These are phyloP conservation scores for Bradypodion ventrale DNA, from an alignment of 2,797 vertebrate genomes.

Conservation along the genomic window DNA sequence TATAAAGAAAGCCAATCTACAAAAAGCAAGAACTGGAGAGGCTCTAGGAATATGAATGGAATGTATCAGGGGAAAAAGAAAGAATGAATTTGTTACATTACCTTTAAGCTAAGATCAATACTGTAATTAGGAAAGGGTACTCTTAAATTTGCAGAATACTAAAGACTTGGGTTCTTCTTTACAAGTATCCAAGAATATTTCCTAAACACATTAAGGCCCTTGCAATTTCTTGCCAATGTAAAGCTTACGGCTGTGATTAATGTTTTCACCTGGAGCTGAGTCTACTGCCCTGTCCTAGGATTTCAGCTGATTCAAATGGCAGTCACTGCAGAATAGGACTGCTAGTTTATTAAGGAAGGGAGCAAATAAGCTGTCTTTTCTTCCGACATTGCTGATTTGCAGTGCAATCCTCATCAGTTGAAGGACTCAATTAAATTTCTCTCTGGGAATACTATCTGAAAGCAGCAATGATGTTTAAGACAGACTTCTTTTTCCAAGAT, in stretches of 20 bases:
- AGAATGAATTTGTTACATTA: not conserved
- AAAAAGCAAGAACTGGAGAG: not conserved
- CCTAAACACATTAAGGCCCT: not conserved
- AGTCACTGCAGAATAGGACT: not conserved
- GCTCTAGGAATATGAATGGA: not conserved
- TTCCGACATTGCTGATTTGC: not conserved
- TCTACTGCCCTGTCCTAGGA: constrained; percentile 3
- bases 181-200: not conserved
- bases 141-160: not conserved
- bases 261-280: not conserved
- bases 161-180: not conserved
- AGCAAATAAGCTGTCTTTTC: not conserved
- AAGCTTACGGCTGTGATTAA: not conserved
- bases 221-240: not conserved
- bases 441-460: constrained; percentile 8
- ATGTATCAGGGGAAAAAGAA: not conserved
- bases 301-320: not conserved
- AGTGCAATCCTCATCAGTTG: constrained; percentile 23
- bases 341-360: constrained; percentile 13
- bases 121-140: not conserved
- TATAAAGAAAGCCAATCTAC: not conserved
- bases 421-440: constrained; percentile 26
- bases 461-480: not conserved
- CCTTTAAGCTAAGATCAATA: not conserved
- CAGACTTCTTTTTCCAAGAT: constrained; percentile 2